phyloP scores from a whole-genome alignment of 2,888 invertebrate species.

The Agriopis leucophaearia region DNA sequence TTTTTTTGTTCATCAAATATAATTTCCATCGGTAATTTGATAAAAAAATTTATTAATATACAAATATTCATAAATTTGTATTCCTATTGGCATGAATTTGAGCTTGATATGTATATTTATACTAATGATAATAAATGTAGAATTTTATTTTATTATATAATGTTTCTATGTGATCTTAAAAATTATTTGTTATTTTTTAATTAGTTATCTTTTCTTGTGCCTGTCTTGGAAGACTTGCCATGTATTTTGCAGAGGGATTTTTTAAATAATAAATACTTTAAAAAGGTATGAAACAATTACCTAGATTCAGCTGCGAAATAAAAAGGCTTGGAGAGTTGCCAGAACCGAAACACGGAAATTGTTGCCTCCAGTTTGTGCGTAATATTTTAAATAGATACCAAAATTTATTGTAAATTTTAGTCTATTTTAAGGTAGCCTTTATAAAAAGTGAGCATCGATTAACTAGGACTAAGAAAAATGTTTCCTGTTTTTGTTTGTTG shows the following conservation, averaged over 20 bases:
- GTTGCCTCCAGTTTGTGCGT: slow-evolving; percentile 1
- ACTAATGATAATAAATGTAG: not conserved
- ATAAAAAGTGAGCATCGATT: slow-evolving; percentile 25
- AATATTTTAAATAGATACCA: slow-evolving; percentile 26
- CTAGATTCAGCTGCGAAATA: no score
- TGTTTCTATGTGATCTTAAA: not conserved
- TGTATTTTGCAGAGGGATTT: no score
- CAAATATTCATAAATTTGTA: slow-evolving; percentile 14
- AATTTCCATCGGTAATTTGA: not conserved
- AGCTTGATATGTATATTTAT: slow-evolving; percentile 20
- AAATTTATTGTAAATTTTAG: slow-evolving; percentile 33
- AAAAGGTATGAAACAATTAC: no score
- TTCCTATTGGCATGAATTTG: slow-evolving; percentile 28
- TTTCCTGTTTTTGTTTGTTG: slow-evolving; percentile 2
- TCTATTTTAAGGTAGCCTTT: slow-evolving; percentile 29
- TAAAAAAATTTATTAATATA: slow-evolving; percentile 1
- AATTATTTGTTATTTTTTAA: not conserved
- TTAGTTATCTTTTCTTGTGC: not conserved
- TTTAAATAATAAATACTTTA: no score
- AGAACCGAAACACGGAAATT: not conserved
- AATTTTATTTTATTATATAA: slow-evolving; percentile 1
- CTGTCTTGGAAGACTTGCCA: not conserved
- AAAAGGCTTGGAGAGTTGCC: no score
- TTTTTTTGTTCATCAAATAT: not conserved
- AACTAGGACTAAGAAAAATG: slow-evolving; percentile 5